Evolutionary conservation across 2,797 vertebrate species (phyloP).

Genomic region (Sebastes nivosus): DNA sequence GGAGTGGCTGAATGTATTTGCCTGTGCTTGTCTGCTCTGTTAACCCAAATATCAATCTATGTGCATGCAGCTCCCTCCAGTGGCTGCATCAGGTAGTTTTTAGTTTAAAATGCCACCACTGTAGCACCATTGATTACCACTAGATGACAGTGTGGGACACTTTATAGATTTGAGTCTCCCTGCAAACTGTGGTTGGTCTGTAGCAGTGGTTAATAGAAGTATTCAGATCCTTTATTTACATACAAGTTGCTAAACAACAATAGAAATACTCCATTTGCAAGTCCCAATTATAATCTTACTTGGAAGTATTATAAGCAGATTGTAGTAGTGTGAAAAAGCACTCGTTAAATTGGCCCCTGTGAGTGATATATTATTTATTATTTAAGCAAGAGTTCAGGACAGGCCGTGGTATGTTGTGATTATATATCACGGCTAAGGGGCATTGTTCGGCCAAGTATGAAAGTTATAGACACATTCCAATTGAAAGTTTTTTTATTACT

Average conservation of each 20-base stretch:
- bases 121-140: slow-evolving; percentile 1
- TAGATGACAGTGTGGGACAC: slow-evolving; percentile 12
- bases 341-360: neutral
- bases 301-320: neutral
- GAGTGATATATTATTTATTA: neutral
- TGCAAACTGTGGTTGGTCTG: neutral
- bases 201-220: neutral
- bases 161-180: neutral
- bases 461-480: no score
- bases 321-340: neutral
- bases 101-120: neutral
- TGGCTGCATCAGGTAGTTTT: neutral
- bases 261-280: neutral
- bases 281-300: neutral
- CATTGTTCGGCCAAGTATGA: no score
- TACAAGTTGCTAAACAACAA: neutral
- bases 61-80: slow-evolving; percentile 1
- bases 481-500: no score
- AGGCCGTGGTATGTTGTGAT: neutral
- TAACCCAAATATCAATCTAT: neutral
- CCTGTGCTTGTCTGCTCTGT: neutral
- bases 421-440: neutral
- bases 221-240: neutral
- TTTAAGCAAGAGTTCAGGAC: neutral
- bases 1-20: neutral